phyloP scores from a whole-genome alignment of 1,140 invertebrate genomes.

The Hyles vespertilio region DNA sequence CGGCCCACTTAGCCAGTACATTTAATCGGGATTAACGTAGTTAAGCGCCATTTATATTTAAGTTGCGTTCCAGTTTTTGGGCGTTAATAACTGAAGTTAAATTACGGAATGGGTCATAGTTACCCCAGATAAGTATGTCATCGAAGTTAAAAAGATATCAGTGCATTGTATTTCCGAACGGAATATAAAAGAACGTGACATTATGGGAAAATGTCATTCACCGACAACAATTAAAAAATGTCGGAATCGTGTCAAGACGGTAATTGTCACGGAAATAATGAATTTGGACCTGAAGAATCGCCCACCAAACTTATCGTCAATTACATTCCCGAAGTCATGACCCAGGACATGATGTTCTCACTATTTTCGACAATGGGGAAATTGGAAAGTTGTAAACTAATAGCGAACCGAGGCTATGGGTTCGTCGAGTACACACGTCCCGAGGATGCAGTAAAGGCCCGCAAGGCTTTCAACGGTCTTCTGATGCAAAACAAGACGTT shows the following conservation, averaged over 20 bases:
- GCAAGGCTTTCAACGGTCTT: slow-evolving; percentile 73
- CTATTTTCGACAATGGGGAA: slow-evolving; percentile 76
- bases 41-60: too few species aligned
- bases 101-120: too few species aligned
- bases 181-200: slow-evolving; percentile 39
- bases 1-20: too few species aligned
- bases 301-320: slow-evolving; percentile 76
- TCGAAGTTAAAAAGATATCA: background rate
- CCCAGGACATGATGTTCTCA: slow-evolving; percentile 76
- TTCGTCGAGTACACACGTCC: slow-evolving; percentile 74
- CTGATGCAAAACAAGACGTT: slow-evolving; percentile 75
- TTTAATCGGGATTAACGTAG: too few species aligned
- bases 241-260: slow-evolving; percentile 76
- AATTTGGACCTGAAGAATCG: slow-evolving; percentile 74
- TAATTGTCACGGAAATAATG: slow-evolving; percentile 76
- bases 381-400: slow-evolving; percentile 77
- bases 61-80: too few species aligned
- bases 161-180: slow-evolving; percentile 44
- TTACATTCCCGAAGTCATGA: slow-evolving; percentile 77
- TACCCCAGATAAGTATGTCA: too few species aligned
- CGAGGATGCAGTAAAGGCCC: slow-evolving; percentile 72
- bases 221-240: slow-evolving; percentile 77
- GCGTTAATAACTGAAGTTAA: too few species aligned
- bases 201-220: slow-evolving; percentile 66
- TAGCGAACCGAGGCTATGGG: slow-evolving; percentile 75